Evolutionary conservation across 1,140 invertebrate genomes (phyloP).

Genomic region (Zaprionus davidi): DNA sequence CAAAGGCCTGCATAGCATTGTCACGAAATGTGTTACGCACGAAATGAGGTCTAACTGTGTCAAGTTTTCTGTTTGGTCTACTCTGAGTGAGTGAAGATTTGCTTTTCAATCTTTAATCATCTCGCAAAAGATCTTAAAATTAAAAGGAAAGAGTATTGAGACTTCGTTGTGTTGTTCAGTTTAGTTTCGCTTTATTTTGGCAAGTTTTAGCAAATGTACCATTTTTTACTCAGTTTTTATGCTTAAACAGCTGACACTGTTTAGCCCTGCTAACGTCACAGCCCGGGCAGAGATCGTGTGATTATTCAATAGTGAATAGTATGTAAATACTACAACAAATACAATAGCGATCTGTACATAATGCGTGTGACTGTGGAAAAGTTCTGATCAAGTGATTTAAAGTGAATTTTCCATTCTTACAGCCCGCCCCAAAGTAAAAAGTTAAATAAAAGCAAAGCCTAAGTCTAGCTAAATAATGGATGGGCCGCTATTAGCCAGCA

Average conservation of each 20-base stretch:
- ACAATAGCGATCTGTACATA: not conserved
- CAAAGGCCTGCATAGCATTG: not conserved
- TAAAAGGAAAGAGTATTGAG: not conserved
- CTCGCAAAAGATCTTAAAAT: not conserved
- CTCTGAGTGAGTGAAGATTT: not conserved
- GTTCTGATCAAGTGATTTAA: constrained; percentile 29
- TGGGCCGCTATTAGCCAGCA: not conserved
- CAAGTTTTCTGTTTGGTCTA: too few relatives aligned
- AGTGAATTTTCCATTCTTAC: constrained; percentile 31
- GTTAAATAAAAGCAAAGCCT: constrained; percentile 1
- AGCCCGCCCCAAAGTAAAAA: constrained; percentile 1
- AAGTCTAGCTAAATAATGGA: constrained; percentile 23
- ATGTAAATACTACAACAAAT: constrained; percentile 10
- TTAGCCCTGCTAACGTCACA: constrained; percentile 12
- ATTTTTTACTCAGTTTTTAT: not conserved
- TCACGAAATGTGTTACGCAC: not conserved
- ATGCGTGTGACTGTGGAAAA: constrained; percentile 18
- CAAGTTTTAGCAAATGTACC: constrained; percentile 16
- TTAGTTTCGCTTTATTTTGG: constrained; percentile 10
- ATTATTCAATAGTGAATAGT: constrained; percentile 54
- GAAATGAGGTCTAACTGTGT: not conserved
- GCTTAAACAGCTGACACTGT: constrained; percentile 40
- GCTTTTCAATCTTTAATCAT: not conserved
- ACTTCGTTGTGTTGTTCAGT: not conserved
- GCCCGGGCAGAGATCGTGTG: constrained; percentile 6